Base-by-base conservation (phyloP, 2,113 vertebrate genomes). In the Scophthalmus maximus region DNA sequence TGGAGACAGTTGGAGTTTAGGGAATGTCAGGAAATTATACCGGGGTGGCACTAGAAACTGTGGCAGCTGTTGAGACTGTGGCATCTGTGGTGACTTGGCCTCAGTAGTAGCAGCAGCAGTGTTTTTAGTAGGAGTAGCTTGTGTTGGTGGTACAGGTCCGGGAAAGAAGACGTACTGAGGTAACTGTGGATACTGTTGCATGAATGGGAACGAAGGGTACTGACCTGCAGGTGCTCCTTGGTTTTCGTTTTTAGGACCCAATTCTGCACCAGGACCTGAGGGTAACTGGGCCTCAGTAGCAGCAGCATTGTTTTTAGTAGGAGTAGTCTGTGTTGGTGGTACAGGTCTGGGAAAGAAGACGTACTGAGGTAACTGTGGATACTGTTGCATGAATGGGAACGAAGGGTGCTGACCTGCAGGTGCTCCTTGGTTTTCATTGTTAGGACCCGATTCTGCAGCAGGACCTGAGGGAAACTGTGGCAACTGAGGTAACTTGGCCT, bases 111-210 rank as follows among this genome's bases (percentile, higher is more conserved):
- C 34, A 18, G 50, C 34, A 18, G 68, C 38, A 57, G 59, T 17
- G 12, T 62, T 50, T 25, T 72, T 44, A 30, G 8, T 22, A 34
- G 20, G 6, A 32, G 46, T 4, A 11, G 49, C 8, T 5, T 66
- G 23, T 1, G 14, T 44, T 57, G 63, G 51, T 14, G 63, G 30
- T 42, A 73, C 65, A 34, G n/a, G 10, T 53, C 17, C 27, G 10
- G 58, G 58, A 74, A 69, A 69, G 17, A 20, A 17, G 20, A 11
- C 14, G 20, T 74, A 70, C 1, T 55, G 42, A 27, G 55, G 36
- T 10, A 76, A 69, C 20, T 72, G 70, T 20, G 59, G 47, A 9
- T 76, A 72, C 25, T 69, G 76, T 18, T 49, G n/a, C n/a, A n/a
- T n/a, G n/a, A n/a, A n/a, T n/a, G n/a, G n/a, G n/a, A n/a, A 73